Evolutionary conservation across 2,797 vertebrate genomes (phyloP).

Genomic region (Erethizon dorsatum): DNA sequence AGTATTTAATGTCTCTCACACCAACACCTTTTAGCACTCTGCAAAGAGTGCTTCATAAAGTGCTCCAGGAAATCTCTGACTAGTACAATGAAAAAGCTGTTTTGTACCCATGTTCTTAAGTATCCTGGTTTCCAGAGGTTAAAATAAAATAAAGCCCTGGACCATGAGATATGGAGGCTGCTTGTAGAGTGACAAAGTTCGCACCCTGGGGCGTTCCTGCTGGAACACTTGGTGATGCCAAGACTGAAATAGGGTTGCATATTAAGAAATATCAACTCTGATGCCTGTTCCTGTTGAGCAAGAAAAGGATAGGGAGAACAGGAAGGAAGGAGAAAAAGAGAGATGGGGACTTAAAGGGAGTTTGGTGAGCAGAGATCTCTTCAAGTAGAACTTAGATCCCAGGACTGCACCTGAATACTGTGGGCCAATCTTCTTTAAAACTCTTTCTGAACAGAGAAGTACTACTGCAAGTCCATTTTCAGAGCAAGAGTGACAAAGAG

Average conservation of each 20-base stretch:
- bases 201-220: neutral
- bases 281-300: neutral
- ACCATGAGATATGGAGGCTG: neutral
- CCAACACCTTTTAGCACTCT: neutral
- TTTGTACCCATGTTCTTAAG: neutral
- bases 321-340: neutral
- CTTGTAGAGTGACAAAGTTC: neutral
- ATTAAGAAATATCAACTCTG: neutral
- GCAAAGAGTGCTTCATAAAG: neutral
- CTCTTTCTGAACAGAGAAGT: neutral
- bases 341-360: neutral
- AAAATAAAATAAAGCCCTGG: neutral
- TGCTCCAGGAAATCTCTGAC: neutral
- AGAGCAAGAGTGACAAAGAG: neutral
- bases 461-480: neutral
- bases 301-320: neutral
- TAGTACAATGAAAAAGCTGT: neutral
- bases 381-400: neutral
- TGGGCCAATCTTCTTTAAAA: neutral
- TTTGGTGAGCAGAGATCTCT: neutral
- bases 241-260: neutral
- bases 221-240: neutral
- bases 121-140: neutral
- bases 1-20: neutral
- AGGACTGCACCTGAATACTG: neutral